A percentile compares a stretch with the other conserved stretches of the same genome.
Conservation (phyloP, 2,797 vertebrate species). For the Acanthopagrus latus region DNA sequence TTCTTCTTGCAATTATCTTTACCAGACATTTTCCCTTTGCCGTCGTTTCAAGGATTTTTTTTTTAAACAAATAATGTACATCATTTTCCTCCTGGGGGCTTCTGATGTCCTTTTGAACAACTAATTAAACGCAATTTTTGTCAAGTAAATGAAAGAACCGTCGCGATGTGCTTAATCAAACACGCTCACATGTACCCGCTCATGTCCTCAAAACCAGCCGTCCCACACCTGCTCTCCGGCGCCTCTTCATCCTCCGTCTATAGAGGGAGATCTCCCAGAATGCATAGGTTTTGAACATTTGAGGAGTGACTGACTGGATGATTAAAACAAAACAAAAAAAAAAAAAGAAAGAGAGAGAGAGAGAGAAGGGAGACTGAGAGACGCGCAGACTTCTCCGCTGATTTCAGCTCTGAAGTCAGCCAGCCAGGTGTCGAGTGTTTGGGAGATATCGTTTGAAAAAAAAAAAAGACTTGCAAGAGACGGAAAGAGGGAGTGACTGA, state of each 20-base stretch:
- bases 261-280: constrained; percentile 60
- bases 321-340: constrained; percentile 74
- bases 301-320: constrained; percentile 74
- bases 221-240: constrained; percentile 62
- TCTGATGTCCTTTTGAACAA: constrained; percentile 11
- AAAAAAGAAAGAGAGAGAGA: constrained; percentile 39
- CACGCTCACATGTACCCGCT: constrained; percentile 1
- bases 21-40: constrained; percentile 28
- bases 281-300: constrained; percentile 72
- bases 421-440: constrained; percentile 84
- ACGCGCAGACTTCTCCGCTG: constrained; percentile 71
- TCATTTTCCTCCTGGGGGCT: neutral
- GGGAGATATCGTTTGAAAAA: constrained; percentile 76
- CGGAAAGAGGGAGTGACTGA: constrained; percentile 66
- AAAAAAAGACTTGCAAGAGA: constrained; percentile 70
- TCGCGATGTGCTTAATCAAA: constrained; percentile 19
- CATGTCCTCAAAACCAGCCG: constrained; percentile 36
- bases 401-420: constrained; percentile 79
- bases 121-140: constrained; percentile 11
- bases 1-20: constrained; percentile 27
- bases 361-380: constrained; percentile 60
- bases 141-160: constrained; percentile 20
- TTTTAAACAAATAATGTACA: constrained; percentile 14
- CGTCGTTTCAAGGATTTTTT: constrained; percentile 41
- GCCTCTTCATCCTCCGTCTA: constrained; percentile 56